These are phyloP conservation scores for Nemurella pictetii DNA, from an alignment of 2,888 invertebrate species.

Conservation along the genomic window DNA sequence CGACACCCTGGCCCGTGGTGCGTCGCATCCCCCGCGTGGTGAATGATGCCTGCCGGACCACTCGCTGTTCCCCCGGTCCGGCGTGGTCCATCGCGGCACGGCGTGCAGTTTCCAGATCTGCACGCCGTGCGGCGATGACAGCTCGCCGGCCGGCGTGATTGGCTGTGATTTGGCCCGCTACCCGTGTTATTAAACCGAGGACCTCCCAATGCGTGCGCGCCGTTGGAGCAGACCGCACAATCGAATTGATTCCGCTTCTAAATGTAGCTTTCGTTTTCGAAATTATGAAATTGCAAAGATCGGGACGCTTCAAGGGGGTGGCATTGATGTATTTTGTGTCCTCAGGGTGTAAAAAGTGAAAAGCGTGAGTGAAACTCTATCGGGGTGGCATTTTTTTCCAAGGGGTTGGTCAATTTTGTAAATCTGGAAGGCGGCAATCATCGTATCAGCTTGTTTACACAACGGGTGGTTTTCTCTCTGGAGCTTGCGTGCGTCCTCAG, in stretches of 20 bases:
- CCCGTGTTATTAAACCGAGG: conserved; percentile 22
- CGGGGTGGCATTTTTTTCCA: conserved; percentile 26
- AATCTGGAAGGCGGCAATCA: neutral
- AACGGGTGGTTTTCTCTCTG: neutral
- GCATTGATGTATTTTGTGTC: neutral
- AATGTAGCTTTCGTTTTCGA: neutral
- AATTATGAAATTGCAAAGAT: conserved; percentile 11
- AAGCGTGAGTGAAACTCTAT: conserved; percentile 19
- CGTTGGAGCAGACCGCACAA: conserved; percentile 7
- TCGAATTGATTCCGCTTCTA: conserved; percentile 22
- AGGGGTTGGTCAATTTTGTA: neutral
- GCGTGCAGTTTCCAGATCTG: neutral
- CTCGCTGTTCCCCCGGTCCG: conserved; percentile 8
- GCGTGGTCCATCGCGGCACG: neutral
- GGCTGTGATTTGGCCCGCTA: conserved; percentile 20
- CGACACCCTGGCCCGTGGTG: neutral
- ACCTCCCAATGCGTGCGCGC: conserved; percentile 28
- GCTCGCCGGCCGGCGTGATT: neutral
- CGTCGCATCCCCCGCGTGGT: conserved; percentile 5
- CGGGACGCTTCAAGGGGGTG: neutral
- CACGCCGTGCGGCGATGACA: conserved; percentile 13
- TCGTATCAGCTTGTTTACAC: conserved; percentile 27
- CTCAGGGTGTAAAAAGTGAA: neutral
- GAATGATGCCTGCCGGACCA: conserved; percentile 23
- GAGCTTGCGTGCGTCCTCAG: neutral